Percentiles rank a stretch among this genome's conserved stretches.
These are phyloP conservation scores for Hemicrepidius hirtus DNA, from an alignment of 2,888 invertebrate genomes.

Conservation along the genomic window DNA sequence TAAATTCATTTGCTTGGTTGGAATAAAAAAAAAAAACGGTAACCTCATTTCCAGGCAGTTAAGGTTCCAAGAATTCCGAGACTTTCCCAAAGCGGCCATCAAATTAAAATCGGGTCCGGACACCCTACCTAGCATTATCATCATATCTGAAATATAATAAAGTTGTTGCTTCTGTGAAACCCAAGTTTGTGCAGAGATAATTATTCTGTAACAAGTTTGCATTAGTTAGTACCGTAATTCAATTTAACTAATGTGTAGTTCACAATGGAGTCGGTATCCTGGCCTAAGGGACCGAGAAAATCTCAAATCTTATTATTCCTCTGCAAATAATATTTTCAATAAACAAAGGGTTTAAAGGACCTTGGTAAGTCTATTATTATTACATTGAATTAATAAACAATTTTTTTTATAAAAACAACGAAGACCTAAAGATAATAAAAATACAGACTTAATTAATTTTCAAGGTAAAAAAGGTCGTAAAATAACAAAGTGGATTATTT, in stretches of 20 bases:
- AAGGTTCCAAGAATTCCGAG: slow-evolving; percentile 3
- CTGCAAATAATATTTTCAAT: slow-evolving; percentile 1
- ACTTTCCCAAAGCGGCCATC: slow-evolving; percentile 7
- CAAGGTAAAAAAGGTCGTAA: no score
- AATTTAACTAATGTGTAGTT: slow-evolving; percentile 15
- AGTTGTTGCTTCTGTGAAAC: slow-evolving; percentile 3
- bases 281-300: not conserved
- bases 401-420: no score
- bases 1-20: slow-evolving; percentile 2
- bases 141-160: slow-evolving; percentile 18
- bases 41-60: not conserved
- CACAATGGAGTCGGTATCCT: slow-evolving; percentile 7
- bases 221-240: slow-evolving; percentile 17
- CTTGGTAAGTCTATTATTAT: no score
- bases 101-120: slow-evolving; percentile 15
- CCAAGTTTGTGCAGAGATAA: slow-evolving; percentile 17
- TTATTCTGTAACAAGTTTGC: slow-evolving; percentile 25
- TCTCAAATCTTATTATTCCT: slow-evolving; percentile 13
- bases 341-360: no score
- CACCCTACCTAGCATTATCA: slow-evolving; percentile 6
- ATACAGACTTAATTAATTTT: no score
- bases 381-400: no score
- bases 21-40: slow-evolving; percentile 10
- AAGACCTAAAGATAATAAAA: no score
- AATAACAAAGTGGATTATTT: no score